These are phyloP conservation scores for Probosciger aterrimus DNA, from an alignment of 2,113 vertebrate genomes.

Conservation along the genomic window DNA sequence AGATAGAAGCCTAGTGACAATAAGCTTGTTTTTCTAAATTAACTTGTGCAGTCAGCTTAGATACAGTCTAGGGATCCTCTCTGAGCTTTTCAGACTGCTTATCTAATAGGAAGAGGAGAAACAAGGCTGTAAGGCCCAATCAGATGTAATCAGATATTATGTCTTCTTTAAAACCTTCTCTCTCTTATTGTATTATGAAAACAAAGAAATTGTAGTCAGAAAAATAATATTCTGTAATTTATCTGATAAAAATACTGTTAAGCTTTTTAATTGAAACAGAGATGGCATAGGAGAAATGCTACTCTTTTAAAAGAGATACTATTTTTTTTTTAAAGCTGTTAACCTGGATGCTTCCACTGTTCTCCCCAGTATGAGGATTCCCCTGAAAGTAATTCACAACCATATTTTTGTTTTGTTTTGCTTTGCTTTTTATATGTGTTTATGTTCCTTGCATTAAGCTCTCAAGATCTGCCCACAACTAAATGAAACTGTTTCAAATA, in stretches of 20 bases:
- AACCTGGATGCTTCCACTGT: neutral
- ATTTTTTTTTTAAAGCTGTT: neutral
- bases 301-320: neutral
- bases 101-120: constrained; percentile 1
- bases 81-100: constrained; percentile 6
- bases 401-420: neutral
- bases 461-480: neutral
- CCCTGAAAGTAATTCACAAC: neutral
- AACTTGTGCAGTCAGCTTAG: neutral
- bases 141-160: neutral
- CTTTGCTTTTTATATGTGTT: neutral
- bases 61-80: neutral
- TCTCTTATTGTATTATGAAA: neutral
- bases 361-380: neutral
- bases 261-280: neutral
- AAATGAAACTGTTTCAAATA: neutral
- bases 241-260: neutral
- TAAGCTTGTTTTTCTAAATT: constrained; percentile 29
- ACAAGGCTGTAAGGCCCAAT: constrained; percentile 10
- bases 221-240: neutral
- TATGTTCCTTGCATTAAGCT: neutral
- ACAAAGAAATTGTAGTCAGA: neutral
- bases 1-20: constrained; percentile 1
- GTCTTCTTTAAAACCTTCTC: neutral
- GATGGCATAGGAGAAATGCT: neutral